These are phyloP conservation scores for Phalacrocorax brasilianus DNA, from an alignment of 2,113 vertebrate genomes.

Conservation along the genomic window DNA sequence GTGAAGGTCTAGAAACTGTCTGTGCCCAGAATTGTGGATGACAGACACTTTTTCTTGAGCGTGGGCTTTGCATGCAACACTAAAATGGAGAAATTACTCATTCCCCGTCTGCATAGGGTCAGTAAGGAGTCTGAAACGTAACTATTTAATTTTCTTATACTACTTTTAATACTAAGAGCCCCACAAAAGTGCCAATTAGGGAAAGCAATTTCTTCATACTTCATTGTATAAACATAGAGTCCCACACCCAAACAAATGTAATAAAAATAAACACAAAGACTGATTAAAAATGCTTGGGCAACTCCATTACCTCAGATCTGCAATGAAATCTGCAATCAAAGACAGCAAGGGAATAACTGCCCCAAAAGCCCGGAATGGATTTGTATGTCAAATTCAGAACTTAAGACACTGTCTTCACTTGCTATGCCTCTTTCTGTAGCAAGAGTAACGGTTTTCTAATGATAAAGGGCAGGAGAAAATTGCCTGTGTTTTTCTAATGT, in stretches of 20 bases:
- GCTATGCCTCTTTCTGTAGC: neutral
- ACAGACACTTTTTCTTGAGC: neutral
- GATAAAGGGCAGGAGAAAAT: neutral
- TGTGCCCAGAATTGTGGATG: neutral
- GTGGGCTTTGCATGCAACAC: neutral
- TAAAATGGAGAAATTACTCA: neutral
- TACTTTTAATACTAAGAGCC: neutral
- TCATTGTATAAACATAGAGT: neutral
- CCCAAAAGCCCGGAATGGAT: neutral
- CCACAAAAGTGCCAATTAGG: neutral
- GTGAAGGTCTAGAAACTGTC: neutral
- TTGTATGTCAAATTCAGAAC: neutral
- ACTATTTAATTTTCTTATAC: neutral
- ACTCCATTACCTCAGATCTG: neutral
- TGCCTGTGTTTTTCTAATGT: neutral
- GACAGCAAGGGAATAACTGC: neutral
- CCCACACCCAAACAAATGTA: accelerated
- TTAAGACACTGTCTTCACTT: neutral
- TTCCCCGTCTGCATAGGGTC: neutral
- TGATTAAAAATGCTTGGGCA: neutral
- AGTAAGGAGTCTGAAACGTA: neutral
- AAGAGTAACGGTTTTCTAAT: neutral
- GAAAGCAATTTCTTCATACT: neutral
- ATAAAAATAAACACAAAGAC: neutral
- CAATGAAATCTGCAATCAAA: neutral